A percentile compares a stretch with the other conserved stretches of the same genome.
phyloP scores from a whole-genome alignment of 2,888 invertebrate genomes.

The Argyresthia albistria region DNA sequence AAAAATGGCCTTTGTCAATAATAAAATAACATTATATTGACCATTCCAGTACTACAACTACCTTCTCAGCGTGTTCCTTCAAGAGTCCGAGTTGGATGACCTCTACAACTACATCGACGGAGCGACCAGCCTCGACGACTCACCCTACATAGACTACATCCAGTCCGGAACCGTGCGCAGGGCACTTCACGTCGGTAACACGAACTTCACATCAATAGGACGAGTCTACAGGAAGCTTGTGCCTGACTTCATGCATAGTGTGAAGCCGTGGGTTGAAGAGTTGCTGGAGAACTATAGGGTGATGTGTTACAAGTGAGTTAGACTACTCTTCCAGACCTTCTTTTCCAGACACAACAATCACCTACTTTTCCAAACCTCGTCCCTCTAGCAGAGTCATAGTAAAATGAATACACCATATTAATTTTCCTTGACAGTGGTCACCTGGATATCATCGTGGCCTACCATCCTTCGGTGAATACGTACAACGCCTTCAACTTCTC shows the following conservation, averaged over 20 bases:
- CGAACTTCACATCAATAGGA: constrained; percentile 60
- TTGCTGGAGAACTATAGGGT: constrained; percentile 68
- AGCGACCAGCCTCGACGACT: constrained; percentile 42
- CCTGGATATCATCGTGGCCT: constrained; percentile 77
- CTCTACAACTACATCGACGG: constrained; percentile 65
- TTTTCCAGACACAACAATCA: no score
- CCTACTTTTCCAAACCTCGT: no score
- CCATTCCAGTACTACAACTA: constrained; percentile 63
- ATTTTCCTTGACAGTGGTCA: constrained; percentile 53
- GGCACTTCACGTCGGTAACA: constrained; percentile 68
- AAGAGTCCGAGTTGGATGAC: constrained; percentile 53
- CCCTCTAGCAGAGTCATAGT: no score
- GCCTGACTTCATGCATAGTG: constrained; percentile 70
- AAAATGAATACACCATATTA: no score
- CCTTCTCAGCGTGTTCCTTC: constrained; percentile 49
- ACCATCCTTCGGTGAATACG: constrained; percentile 73
- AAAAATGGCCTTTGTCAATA: not conserved
- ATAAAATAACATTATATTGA: not conserved
- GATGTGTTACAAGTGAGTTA: constrained; percentile 72
- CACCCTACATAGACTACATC: constrained; percentile 52
- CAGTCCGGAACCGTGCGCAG: constrained; percentile 50
- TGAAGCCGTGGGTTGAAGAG: constrained; percentile 69
- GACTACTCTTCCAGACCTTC: no score
- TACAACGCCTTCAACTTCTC: constrained; percentile 48
- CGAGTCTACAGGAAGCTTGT: constrained; percentile 63